Evolutionary conservation across 1,140 invertebrate genomes (phyloP).

Genomic region (Scaptomyza graminum): DNA sequence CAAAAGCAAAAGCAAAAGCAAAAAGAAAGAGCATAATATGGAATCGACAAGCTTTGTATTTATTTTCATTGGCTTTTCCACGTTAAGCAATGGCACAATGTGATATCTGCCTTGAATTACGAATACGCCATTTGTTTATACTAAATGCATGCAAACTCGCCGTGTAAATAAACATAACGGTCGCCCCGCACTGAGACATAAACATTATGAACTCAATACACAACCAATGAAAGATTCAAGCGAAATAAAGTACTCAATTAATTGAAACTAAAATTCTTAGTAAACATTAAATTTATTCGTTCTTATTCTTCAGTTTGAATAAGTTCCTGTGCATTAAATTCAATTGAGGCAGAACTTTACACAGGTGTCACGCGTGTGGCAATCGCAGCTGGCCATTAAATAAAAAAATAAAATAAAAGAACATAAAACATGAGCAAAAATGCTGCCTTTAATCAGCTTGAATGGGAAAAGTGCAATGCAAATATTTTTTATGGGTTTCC

Average conservation of each 20-base stretch:
- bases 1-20: background rate
- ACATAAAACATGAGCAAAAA: background rate
- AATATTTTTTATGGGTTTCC: conserved; percentile 60
- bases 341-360: conserved; percentile 29
- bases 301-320: background rate
- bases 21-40: conserved; percentile 58
- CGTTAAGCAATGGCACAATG: conserved; percentile 49
- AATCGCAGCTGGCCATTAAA: conserved; percentile 37
- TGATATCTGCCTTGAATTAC: conserved; percentile 49
- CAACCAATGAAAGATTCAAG: too few species aligned
- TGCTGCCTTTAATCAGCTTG: conserved; percentile 63
- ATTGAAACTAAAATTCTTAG: background rate
- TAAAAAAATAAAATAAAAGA: conserved; percentile 22
- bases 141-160: conserved; percentile 49
- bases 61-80: conserved; percentile 55
- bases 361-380: conserved; percentile 54
- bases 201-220: background rate
- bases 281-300: background rate
- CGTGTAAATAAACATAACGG: conserved; percentile 46
- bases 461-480: conserved; percentile 56
- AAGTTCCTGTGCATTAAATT: conserved; percentile 4
- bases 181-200: conserved; percentile 31
- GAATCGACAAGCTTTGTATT: conserved; percentile 58
- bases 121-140: conserved; percentile 38
- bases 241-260: too few species aligned